Percentiles rank a stretch among this genome's conserved stretches.
Evolutionary conservation across 1,140 invertebrate genomes (phyloP).

Genomic region (Galendromus occidentalis): DNA sequence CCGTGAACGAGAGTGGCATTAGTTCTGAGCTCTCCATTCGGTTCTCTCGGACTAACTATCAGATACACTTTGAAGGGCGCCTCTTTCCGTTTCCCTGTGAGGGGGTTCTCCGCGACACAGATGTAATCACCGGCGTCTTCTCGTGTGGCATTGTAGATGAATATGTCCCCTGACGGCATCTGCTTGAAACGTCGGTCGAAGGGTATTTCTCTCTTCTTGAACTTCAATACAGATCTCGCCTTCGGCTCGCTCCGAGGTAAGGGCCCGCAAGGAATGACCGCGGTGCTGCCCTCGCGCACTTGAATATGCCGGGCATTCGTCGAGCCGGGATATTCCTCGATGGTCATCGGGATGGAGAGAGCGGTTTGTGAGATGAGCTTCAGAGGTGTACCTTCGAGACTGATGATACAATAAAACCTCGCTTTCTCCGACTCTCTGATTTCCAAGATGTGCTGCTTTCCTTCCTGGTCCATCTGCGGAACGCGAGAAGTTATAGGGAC

Average conservation of each 20-base stretch:
- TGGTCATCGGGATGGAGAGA: neutral
- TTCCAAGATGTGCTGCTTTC: neutral
- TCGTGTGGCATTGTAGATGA: constrained; percentile 19
- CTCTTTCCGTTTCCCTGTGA: constrained; percentile 17
- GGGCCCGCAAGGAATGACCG: neutral
- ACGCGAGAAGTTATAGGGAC: no score
- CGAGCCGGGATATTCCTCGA: neutral
- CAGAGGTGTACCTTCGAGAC: neutral
- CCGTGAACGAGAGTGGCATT: constrained; percentile 10
- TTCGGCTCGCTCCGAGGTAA: neutral
- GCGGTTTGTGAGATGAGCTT: neutral
- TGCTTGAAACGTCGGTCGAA: constrained; percentile 10
- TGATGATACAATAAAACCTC: neutral
- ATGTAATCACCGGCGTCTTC: constrained; percentile 21
- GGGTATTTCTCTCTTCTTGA: neutral
- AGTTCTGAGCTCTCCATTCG: neutral
- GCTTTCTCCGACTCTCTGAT: neutral
- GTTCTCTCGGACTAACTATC: constrained; percentile 13
- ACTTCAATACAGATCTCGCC: neutral
- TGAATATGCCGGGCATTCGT: neutral
- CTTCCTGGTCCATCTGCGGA: neutral
- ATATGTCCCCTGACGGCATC: constrained; percentile 22
- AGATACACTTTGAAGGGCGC: constrained; percentile 16
- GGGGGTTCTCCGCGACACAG: constrained; percentile 22
- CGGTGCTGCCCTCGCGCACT: neutral